These are phyloP conservation scores for Cyclophora punctaria DNA, from an alignment of 2,888 invertebrate species.

Conservation along the genomic window DNA sequence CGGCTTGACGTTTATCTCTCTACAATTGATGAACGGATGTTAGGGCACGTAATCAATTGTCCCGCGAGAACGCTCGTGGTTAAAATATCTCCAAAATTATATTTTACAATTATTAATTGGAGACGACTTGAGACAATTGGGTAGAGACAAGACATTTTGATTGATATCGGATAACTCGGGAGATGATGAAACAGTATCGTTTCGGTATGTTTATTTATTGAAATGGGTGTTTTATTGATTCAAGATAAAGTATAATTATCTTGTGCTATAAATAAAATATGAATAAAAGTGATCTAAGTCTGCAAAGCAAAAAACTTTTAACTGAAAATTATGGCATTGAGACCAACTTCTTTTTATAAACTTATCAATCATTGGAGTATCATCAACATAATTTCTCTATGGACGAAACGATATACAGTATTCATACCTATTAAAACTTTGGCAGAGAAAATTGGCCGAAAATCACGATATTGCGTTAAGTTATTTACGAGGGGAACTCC, in stretches of 20 bases:
- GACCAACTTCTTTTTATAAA: no score
- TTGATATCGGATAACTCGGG: constrained; percentile 5
- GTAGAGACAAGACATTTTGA: constrained; percentile 19
- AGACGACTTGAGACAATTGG: constrained; percentile 15
- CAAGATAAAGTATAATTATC: no score
- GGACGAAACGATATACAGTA: constrained; percentile 22
- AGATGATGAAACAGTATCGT: no score
- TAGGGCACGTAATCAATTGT: constrained; percentile 63
- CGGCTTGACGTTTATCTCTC: constrained; percentile 62
- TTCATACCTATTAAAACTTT: constrained; percentile 29
- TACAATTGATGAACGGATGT: constrained; percentile 67
- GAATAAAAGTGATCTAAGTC: no score
- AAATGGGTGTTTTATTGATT: no score
- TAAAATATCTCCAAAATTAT: constrained; percentile 39
- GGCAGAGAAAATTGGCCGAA: constrained; percentile 22
- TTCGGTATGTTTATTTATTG: no score
- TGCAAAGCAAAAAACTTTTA: no score
- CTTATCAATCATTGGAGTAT: no score
- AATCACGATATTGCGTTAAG: constrained; percentile 23
- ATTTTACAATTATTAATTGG: constrained; percentile 32
- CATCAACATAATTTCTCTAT: constrained; percentile 10
- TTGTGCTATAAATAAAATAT: no score
- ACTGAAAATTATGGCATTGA: no score
- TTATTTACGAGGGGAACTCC: constrained; percentile 19
- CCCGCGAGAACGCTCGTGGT: constrained; percentile 48